Percentiles rank a stretch among this genome's conserved stretches.
Evolutionary conservation across 30 jellyfish, hydroid and myxozoan genomes (phyloP).

Genomic region (Phacellophora camtschatica): DNA sequence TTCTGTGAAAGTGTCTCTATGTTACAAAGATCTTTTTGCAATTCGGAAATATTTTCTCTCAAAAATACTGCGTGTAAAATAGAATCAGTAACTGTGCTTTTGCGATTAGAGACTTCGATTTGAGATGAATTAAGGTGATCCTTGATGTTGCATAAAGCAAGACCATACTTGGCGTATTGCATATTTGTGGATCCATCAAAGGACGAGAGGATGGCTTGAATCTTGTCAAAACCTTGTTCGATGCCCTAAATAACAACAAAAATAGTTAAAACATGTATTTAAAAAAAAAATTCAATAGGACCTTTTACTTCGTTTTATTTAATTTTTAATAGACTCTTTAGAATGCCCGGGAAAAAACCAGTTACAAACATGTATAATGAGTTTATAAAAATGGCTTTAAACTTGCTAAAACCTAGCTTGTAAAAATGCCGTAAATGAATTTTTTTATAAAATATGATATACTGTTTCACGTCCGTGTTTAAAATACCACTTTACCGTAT

Average conservation of each 20-base stretch:
- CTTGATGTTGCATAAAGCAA: slow-evolving; percentile 29
- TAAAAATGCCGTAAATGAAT: no score
- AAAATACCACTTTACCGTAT: no score
- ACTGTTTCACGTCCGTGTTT: no score
- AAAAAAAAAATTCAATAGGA: background rate
- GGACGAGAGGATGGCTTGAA: slow-evolving; percentile 19
- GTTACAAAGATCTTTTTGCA: background rate
- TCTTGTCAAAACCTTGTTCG: slow-evolving; percentile 28
- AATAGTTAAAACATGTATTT: background rate
- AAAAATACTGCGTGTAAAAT: background rate
- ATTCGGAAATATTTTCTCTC: background rate
- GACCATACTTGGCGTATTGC: slow-evolving; percentile 23
- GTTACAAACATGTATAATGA: no score
- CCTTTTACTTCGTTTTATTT: no score
- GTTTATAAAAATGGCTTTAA: no score
- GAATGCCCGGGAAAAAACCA: no score
- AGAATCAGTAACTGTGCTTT: slow-evolving; percentile 16
- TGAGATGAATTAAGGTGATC: slow-evolving; percentile 38
- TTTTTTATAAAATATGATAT: no score
- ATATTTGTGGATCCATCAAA: slow-evolving; percentile 17
- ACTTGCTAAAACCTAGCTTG: no score
- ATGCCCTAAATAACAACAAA: background rate
- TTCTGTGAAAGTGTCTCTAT: background rate
- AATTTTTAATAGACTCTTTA: no score
- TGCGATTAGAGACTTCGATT: slow-evolving; percentile 33